Evolutionary conservation across 2,888 invertebrate genomes (phyloP).

Genomic region (Oscheius sp.): DNA sequence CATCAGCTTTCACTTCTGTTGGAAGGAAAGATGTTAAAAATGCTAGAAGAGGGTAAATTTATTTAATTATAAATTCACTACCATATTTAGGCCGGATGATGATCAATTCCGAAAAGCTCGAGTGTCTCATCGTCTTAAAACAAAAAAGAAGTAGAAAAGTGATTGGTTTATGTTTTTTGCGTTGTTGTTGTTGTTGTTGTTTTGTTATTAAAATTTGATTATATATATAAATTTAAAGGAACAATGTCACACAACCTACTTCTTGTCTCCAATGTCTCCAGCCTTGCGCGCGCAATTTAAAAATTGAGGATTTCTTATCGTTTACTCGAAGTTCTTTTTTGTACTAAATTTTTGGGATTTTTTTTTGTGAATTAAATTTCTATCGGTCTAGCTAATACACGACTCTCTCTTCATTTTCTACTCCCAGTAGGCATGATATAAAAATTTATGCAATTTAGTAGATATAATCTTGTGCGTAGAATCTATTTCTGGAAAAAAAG

Average conservation of each 20-base stretch:
- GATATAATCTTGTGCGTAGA: no score
- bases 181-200: conserved; percentile 14
- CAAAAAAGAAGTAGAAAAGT: conserved; percentile 42
- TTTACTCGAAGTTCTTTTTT: background rate
- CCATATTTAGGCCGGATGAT: conserved; percentile 48
- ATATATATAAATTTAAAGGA: background rate
- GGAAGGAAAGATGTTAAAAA: conserved; percentile 48
- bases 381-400: no score
- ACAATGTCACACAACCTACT: no score
- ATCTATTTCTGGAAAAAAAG: no score
- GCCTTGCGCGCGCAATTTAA: no score
- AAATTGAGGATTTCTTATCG: no score
- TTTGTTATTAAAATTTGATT: background rate
- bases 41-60: conserved; percentile 62
- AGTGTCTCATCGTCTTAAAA: conserved; percentile 52
- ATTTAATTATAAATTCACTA: background rate
- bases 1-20: conserved; percentile 56
- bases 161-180: background rate
- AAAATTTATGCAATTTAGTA: no score
- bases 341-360: background rate
- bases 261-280: no score
- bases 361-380: background rate
- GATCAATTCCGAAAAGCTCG: conserved; percentile 44
- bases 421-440: no score
- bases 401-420: no score